Percentiles rank a stretch among this genome's conserved stretches.
These are phyloP conservation scores for Drosophila fulvimacula DNA, from an alignment of 2,888 invertebrate species.

Conservation along the genomic window DNA sequence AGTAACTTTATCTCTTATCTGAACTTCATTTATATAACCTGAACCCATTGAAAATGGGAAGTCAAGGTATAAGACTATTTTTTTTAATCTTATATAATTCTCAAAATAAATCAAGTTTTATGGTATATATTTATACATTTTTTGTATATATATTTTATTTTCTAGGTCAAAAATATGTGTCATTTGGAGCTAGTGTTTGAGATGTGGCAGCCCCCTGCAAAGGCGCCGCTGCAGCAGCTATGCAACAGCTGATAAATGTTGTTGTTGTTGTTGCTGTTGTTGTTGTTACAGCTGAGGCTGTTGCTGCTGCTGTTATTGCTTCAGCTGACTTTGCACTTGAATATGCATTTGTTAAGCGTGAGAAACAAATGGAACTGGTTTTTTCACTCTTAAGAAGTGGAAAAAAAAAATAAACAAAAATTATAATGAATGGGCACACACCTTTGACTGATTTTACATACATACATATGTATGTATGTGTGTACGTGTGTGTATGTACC, in stretches of 20 bases:
- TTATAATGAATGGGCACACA: neutral
- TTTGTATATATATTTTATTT: no score
- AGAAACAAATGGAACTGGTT: conserved; percentile 36
- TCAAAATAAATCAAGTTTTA: neutral
- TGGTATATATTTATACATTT: no score
- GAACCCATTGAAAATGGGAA: neutral
- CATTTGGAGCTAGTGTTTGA: neutral
- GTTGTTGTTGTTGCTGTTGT: conserved; percentile 16
- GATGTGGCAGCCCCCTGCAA: neutral
- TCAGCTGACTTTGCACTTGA: conserved; percentile 58
- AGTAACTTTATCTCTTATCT: neutral
- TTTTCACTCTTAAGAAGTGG: no score
- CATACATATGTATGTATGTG: neutral
- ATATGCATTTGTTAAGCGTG: conserved; percentile 34
- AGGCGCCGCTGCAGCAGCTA: conserved; percentile 44
- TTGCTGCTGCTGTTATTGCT: conserved; percentile 20
- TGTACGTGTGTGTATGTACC: neutral
- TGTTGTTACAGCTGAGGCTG: conserved; percentile 22
- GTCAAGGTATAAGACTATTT: no score
- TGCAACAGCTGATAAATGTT: conserved; percentile 31
- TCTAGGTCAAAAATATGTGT: neutral
- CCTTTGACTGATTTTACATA: neutral
- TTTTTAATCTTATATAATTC: neutral
- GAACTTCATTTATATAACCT: neutral
- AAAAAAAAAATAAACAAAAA: no score